Conservation (phyloP, 2,113 vertebrate genomes). For the Miniopterus natalensis region DNA sequence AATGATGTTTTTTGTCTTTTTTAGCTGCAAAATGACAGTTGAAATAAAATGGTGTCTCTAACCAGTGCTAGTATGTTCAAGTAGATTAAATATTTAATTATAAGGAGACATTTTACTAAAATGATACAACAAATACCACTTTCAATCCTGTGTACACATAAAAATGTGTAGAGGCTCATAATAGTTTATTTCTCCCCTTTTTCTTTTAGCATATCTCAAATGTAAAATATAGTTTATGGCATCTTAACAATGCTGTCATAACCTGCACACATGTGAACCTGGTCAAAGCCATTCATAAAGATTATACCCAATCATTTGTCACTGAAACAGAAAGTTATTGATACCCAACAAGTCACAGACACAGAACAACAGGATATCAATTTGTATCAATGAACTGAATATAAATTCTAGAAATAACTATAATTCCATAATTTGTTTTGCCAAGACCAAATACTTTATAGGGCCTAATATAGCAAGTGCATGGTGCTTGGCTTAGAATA, state of each 20-base stretch:
- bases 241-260: background rate
- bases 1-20: background rate
- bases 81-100: background rate
- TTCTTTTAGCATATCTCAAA: background rate
- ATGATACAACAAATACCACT: background rate
- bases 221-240: background rate
- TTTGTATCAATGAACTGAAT: background rate
- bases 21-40: slow-evolving; percentile 10
- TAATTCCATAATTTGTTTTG: background rate
- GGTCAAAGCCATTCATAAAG: background rate
- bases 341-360: background rate
- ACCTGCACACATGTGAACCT: background rate
- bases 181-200: background rate
- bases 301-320: background rate
- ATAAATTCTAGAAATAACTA: background rate
- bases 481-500: background rate
- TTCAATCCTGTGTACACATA: background rate
- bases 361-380: background rate
- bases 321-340: background rate
- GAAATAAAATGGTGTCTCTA: background rate
- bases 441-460: background rate
- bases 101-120: background rate
- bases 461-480: background rate
- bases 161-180: background rate
- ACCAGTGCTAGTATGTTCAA: background rate